A percentile compares a stretch with the other conserved stretches of the same genome.
phyloP scores from a whole-genome alignment of 2,888 invertebrate species.

The Agelastica alni region DNA sequence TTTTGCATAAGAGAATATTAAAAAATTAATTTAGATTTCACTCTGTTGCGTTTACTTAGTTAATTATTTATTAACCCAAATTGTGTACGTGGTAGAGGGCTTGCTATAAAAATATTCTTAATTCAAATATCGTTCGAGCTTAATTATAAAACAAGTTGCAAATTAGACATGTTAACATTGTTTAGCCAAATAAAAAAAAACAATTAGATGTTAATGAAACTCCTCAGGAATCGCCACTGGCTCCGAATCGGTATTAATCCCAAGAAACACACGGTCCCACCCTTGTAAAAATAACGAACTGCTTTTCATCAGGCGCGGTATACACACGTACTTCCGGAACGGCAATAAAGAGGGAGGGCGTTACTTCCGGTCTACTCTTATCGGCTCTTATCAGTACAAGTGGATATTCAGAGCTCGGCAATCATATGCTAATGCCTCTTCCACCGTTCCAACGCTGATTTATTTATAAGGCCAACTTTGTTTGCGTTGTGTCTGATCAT shows the following conservation, averaged over 20 bases:
- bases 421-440: constrained; percentile 52
- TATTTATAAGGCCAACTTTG: constrained; percentile 48
- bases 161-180: no score
- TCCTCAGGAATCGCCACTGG: constrained; percentile 11
- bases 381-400: constrained; percentile 50
- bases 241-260: constrained; percentile 8
- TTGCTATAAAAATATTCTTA: no score
- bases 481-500: constrained; percentile 35
- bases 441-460: constrained; percentile 42
- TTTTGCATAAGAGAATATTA: no score
- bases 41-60: no score
- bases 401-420: constrained; percentile 51
- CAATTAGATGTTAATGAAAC: not conserved
- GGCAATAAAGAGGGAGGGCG: constrained; percentile 49
- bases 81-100: no score
- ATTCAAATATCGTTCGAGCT: no score
- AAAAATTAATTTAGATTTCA: no score
- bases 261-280: constrained; percentile 39
- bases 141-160: no score
- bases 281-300: constrained; percentile 51
- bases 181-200: no score
- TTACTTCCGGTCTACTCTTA: constrained; percentile 48
- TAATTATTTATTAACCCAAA: no score
- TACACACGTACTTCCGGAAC: constrained; percentile 49
- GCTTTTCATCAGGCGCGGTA: constrained; percentile 51